Percentiles rank a stretch among this genome's conserved stretches.
phyloP scores from a whole-genome alignment of 2,888 invertebrate genomes.

The Archaeoteleia sp. region DNA sequence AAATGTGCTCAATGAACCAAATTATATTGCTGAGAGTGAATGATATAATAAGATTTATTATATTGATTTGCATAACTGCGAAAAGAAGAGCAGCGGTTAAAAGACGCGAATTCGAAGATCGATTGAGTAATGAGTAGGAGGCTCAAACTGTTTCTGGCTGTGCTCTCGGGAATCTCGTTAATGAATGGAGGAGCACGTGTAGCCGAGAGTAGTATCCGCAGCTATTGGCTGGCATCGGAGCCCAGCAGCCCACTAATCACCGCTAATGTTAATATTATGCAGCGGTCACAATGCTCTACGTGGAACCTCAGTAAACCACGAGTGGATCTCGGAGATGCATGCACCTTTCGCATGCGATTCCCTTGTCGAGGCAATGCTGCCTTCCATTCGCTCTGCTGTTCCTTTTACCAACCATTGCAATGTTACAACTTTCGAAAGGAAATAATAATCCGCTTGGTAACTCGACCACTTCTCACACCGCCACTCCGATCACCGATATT shows the following conservation, averaged over 20 bases:
- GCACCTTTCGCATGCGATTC: slow-evolving; percentile 69
- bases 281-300: slow-evolving; percentile 70
- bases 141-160: slow-evolving; percentile 11
- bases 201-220: slow-evolving; percentile 58
- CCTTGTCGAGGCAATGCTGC: slow-evolving; percentile 55
- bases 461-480: slow-evolving; percentile 16
- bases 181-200: slow-evolving; percentile 67
- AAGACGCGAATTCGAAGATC: too few relatives aligned
- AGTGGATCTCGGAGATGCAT: slow-evolving; percentile 66
- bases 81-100: too few relatives aligned
- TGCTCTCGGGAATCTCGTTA: slow-evolving; percentile 69
- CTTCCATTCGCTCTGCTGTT: slow-evolving; percentile 13
- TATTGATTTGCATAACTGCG: too few relatives aligned
- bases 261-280: slow-evolving; percentile 74
- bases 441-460: slow-evolving; percentile 23
- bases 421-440: slow-evolving; percentile 22
- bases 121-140: too few relatives aligned
- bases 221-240: slow-evolving; percentile 62
- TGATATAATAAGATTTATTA: too few relatives aligned
- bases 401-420: slow-evolving; percentile 14
- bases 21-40: too few relatives aligned
- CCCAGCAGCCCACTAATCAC: slow-evolving; percentile 71
- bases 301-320: slow-evolving; percentile 67
- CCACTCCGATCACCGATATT: slow-evolving; percentile 20
- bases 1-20: too few relatives aligned